A percentile compares a stretch with the other conserved stretches of the same genome.
Evolutionary conservation across 2,888 invertebrate species (phyloP).

Genomic region (Pristionchus arcanus): DNA sequence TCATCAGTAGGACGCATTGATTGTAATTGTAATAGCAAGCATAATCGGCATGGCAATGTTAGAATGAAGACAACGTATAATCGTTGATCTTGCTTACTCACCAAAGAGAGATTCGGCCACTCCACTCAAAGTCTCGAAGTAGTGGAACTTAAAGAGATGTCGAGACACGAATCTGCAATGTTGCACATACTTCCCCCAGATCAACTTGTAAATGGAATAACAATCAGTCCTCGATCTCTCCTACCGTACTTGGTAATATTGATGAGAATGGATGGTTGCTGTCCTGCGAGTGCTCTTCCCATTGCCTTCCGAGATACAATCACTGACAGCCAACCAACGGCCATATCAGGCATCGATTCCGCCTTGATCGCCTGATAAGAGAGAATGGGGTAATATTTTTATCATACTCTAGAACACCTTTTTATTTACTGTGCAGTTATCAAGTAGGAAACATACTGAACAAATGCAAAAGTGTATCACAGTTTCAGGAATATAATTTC

Average conservation of each 20-base stretch:
- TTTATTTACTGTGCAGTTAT: too few species aligned
- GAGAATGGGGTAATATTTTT: too few species aligned
- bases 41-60: too few species aligned
- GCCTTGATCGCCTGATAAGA: not conserved
- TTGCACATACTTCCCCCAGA: not conserved
- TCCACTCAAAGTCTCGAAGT: conserved; percentile 70
- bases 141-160: conserved; percentile 77
- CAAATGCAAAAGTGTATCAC: too few species aligned
- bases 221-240: not conserved
- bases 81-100: conserved; percentile 46
- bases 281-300: conserved; percentile 51
- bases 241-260: conserved; percentile 38
- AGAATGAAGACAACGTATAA: not conserved
- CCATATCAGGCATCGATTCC: not conserved
- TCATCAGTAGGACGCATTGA: not conserved
- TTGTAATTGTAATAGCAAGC: too few species aligned
- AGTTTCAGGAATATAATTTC: too few species aligned
- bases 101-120: conserved; percentile 68
- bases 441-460: too few species aligned
- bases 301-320: conserved; percentile 12
- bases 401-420: too few species aligned
- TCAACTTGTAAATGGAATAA: not conserved
- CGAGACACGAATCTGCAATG: conserved; percentile 85
- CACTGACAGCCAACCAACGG: conserved; percentile 50
- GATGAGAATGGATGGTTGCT: not conserved